A percentile compares a stretch with the other conserved stretches of the same genome.
Evolutionary conservation across 2,888 invertebrate species (phyloP).

Genomic region (Arrhopalites spinosus): DNA sequence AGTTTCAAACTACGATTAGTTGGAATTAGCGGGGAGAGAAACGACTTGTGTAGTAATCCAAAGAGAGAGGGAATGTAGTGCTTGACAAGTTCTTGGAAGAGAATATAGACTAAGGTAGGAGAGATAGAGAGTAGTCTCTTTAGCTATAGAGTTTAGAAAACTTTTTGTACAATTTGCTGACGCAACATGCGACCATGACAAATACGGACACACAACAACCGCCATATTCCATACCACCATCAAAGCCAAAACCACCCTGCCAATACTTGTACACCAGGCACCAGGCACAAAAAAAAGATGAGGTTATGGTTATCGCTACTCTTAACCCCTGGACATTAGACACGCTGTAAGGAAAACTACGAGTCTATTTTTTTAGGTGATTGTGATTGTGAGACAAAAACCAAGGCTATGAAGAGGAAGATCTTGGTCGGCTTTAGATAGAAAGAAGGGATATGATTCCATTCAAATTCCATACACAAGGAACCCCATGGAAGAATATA

Average conservation of each 20-base stretch:
- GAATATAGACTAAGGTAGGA: neutral
- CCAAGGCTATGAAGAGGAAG: neutral
- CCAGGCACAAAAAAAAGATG: no score
- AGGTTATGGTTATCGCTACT: no score
- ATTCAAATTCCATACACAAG: no score
- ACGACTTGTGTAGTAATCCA: neutral
- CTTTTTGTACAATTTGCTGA: neutral
- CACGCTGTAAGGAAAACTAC: no score
- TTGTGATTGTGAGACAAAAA: no score
- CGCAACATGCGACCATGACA: slow-evolving; percentile 7
- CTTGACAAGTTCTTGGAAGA: neutral
- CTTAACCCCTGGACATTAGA: no score
- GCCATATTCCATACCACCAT: no score
- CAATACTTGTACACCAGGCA: neutral
- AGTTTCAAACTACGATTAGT: neutral
- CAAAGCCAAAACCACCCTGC: neutral
- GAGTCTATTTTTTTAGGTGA: neutral
- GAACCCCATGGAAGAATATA: neutral
- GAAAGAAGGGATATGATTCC: neutral
- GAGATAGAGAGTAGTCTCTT: neutral
- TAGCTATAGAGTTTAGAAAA: neutral
- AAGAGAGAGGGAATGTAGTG: no score
- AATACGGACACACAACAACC: neutral
- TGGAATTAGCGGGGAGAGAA: neutral
- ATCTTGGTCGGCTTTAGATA: no score